Evolutionary conservation across 2,888 invertebrate genomes (phyloP).

Genomic region (Trimorus sp.): DNA sequence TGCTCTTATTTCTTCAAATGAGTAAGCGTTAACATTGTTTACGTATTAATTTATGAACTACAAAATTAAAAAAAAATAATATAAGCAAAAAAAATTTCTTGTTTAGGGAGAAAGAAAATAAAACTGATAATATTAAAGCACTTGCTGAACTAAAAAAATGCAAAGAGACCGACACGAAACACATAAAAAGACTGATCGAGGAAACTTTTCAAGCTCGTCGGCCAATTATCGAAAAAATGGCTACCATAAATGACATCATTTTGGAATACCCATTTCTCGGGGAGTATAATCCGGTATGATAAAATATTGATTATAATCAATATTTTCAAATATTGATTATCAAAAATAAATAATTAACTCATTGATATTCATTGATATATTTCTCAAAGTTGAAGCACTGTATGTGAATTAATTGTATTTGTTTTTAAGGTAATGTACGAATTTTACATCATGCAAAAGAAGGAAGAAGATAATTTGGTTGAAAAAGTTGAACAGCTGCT

Average conservation of each 20-base stretch:
- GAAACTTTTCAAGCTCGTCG: background rate
- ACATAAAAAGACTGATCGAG: background rate
- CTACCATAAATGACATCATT: background rate
- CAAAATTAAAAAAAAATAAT: too few relatives aligned
- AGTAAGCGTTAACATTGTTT: too few relatives aligned
- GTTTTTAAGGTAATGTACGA: conserved; percentile 26
- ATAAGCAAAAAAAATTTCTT: background rate
- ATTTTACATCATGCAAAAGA: conserved; percentile 12
- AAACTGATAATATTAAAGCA: too few relatives aligned
- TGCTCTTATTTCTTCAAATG: too few relatives aligned
- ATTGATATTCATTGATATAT: too few relatives aligned
- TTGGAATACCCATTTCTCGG: conserved; percentile 1
- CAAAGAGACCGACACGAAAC: background rate
- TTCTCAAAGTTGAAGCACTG: background rate
- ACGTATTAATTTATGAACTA: too few relatives aligned
- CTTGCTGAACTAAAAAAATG: background rate
- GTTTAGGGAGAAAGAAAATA: conserved; percentile 4
- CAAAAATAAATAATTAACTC: too few relatives aligned
- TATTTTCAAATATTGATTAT: too few relatives aligned
- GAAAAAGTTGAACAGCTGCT: background rate
- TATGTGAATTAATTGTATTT: background rate
- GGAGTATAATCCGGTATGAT: background rate
- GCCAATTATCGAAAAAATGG: background rate
- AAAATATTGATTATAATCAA: too few relatives aligned
- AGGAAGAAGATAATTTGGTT: background rate